Conservation (phyloP, 1,140 invertebrate species). For the Magallana ariakensis region DNA sequence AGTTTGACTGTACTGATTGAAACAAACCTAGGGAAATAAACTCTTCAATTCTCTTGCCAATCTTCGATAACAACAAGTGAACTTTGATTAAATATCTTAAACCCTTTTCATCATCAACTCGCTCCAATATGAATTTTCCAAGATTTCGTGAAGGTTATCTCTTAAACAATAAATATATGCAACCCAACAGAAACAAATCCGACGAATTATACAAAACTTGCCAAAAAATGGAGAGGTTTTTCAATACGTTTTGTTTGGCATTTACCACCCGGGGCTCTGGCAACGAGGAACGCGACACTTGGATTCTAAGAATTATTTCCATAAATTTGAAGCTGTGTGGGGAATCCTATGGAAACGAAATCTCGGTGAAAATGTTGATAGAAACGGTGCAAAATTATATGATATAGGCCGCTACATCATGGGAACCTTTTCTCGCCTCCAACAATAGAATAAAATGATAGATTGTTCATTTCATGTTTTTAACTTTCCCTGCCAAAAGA, state of each 20-base stretch:
- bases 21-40: neutral
- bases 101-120: constrained; percentile 13
- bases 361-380: neutral
- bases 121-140: constrained; percentile 25
- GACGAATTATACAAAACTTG: neutral
- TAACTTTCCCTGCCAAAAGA: no score
- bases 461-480: no score
- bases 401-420: no score
- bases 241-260: constrained; percentile 21
- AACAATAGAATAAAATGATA: no score
- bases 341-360: neutral
- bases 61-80: constrained; percentile 4
- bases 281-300: neutral
- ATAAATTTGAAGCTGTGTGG: neutral
- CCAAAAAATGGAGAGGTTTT: neutral
- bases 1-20: neutral
- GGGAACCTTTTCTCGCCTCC: no score
- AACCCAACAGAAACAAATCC: constrained; percentile 23
- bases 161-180: constrained; percentile 20
- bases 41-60: constrained; percentile 15
- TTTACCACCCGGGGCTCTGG: neutral
- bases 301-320: neutral
- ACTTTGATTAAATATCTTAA: constrained; percentile 22
- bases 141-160: constrained; percentile 1
- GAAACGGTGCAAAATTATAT: no score